Evolutionary conservation across 2,797 vertebrate species (phyloP).

Genomic region (Pachyuromys duprasi): DNA sequence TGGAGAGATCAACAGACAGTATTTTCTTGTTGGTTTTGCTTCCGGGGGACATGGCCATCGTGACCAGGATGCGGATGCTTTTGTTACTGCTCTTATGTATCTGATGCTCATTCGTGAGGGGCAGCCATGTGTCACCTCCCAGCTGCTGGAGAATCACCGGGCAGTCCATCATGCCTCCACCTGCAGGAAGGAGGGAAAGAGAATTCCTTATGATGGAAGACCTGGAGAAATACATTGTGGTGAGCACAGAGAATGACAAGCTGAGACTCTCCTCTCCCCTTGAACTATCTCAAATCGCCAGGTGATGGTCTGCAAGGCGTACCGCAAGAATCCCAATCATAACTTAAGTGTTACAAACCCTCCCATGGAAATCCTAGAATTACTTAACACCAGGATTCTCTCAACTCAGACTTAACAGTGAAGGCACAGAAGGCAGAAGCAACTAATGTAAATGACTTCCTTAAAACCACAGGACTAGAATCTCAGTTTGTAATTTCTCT

Average conservation of each 20-base stretch:
- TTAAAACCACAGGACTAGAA: background rate
- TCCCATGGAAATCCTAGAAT: background rate
- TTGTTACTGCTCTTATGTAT: slow-evolving; percentile 50
- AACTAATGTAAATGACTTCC: background rate
- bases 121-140: slow-evolving; percentile 43
- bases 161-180: slow-evolving; percentile 30
- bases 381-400: background rate
- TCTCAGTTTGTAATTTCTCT: background rate
- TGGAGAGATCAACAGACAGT: slow-evolving; percentile 1
- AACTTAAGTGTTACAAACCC: background rate
- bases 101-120: slow-evolving; percentile 11
- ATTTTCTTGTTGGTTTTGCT: slow-evolving; percentile 60
- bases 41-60: background rate
- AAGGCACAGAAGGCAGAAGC: background rate
- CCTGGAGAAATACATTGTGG: background rate
- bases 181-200: slow-evolving; percentile 47
- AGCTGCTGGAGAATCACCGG: background rate
- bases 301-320: background rate
- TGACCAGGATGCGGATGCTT: slow-evolving; percentile 67
- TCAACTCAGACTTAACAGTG: background rate
- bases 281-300: background rate
- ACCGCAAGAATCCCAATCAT: background rate
- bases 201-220: background rate
- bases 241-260: background rate
- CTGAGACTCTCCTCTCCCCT: background rate